Percentiles rank a stretch among this genome's conserved stretches.
These are phyloP conservation scores for Drosophila nigrodunni DNA, from an alignment of 1,140 invertebrate genomes.

Conservation along the genomic window DNA sequence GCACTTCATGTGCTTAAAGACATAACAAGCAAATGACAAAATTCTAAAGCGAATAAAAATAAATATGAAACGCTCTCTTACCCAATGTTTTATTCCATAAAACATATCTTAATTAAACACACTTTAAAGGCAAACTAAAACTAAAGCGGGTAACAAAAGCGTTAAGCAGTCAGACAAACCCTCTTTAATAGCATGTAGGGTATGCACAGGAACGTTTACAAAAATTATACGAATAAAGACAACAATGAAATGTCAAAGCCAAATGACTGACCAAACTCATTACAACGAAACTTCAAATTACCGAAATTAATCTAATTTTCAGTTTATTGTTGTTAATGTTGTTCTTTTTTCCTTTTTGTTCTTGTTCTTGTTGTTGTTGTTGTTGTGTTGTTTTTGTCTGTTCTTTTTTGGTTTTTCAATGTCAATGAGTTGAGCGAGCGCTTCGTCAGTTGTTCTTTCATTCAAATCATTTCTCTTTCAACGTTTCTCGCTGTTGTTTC, in stretches of 20 bases:
- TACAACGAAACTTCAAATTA: conserved; percentile 80
- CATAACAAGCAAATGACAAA: conserved; percentile 9
- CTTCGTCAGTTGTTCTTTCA: conserved; percentile 49
- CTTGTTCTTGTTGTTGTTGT: conserved; percentile 28
- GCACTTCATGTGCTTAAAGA: conserved; percentile 42
- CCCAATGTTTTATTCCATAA: no score
- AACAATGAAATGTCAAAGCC: conserved; percentile 73
- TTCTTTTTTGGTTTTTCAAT: conserved; percentile 54
- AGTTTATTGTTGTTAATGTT: conserved; percentile 43
- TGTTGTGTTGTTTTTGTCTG: conserved; percentile 23
- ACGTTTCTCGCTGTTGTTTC: conserved; percentile 42
- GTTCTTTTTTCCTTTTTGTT: conserved; percentile 7
- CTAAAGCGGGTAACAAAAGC: no score
- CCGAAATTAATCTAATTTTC: conserved; percentile 81
- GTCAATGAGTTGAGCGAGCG: conserved; percentile 74
- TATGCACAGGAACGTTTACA: conserved; percentile 3
- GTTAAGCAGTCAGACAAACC: background rate
- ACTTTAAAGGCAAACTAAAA: background rate
- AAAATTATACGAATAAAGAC: conserved; percentile 62
- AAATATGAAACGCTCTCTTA: background rate
- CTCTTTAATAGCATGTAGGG: background rate
- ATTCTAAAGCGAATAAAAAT: conserved; percentile 56
- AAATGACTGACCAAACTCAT: conserved; percentile 81
- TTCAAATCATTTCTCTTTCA: conserved; percentile 61
- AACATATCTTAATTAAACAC: background rate